Base-by-base conservation (phyloP, 2,797 vertebrate genomes). In the Danio jaintianensis region DNA sequence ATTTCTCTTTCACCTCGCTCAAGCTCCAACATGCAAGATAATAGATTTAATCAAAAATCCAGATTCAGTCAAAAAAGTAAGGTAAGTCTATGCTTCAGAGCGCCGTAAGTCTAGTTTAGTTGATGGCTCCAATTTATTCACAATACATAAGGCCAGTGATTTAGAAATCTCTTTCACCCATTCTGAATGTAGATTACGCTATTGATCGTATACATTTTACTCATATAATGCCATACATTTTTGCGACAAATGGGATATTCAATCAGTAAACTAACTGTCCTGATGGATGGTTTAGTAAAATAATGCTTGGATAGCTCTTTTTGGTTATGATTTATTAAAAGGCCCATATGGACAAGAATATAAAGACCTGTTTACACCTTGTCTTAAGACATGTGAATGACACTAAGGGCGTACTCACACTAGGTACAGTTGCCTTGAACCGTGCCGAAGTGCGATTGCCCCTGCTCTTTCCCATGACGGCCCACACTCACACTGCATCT, bases 31-130 rank as follows among this genome's bases (percentile, higher is more conserved):
- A 45, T n/a, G 7, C 50, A 10, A 36, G 47, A 70, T 78, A 59
- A 70, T 52, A 78, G 56, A 52, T 69, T 59, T 61, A 78, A 67
- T 56, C 75, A 56, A 66, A 63, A 43, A 56, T 36, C 20, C 10
- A 48, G 20, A 68, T 47, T 67, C 42, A 18, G 63, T 77, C 15
- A 67, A 50, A 13, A 45, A 29, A 52, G 62, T 52, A 59, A 36
- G 20, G 61, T 66, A 40, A 66, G 12, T 20, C 40, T 66, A 11
- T 43, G 66, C 2, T 38, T 55, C 2, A 4, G 40, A 56, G 18
- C 7, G 6, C 6, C 40, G 15, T 13, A 48, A 20, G 71, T 53
- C 29, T 53, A 38, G 50, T 5, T 59, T 13, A 18, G 42, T 61
- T 15, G 55, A 62, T 4, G 8, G 16, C 61, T 62, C 36, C 16